Evolutionary conservation across 2,888 invertebrate species (phyloP).

Genomic region (Omphaloscelis lunosa): DNA sequence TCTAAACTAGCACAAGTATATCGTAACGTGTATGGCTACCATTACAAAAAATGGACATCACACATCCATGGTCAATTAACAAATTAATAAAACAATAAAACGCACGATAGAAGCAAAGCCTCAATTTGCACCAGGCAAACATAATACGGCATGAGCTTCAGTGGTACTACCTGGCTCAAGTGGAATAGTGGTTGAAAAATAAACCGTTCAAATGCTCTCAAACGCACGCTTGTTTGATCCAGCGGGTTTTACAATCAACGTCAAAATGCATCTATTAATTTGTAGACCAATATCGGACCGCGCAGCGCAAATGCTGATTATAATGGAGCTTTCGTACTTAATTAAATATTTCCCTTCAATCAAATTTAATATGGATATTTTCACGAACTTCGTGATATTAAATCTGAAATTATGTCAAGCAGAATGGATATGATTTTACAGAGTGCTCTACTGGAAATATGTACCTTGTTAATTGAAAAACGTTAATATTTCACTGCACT

Average conservation of each 20-base stretch:
- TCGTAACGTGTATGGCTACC: too few species aligned
- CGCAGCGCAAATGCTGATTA: slow-evolving; percentile 42
- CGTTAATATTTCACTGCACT: not conserved
- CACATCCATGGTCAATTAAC: not conserved
- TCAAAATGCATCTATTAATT: slow-evolving; percentile 49
- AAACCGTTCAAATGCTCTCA: slow-evolving; percentile 37
- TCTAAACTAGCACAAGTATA: too few species aligned
- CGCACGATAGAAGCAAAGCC: not conserved
- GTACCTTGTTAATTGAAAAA: slow-evolving; percentile 8
- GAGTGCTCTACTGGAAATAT: slow-evolving; percentile 14
- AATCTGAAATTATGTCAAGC: slow-evolving; percentile 15
- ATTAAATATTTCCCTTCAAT: slow-evolving; percentile 46
- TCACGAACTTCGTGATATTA: slow-evolving; percentile 9
- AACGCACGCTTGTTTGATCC: slow-evolving; percentile 36
- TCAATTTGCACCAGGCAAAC: slow-evolving; percentile 10
- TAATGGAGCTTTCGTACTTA: slow-evolving; percentile 43
- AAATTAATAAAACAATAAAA: slow-evolving; percentile 4
- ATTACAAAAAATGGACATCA: not conserved
- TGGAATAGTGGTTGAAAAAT: slow-evolving; percentile 21
- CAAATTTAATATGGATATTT: slow-evolving; percentile 40
- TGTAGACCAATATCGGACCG: slow-evolving; percentile 17
- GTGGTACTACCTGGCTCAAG: slow-evolving; percentile 22
- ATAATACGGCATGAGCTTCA: slow-evolving; percentile 9
- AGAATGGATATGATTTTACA: slow-evolving; percentile 2
- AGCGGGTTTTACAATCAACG: slow-evolving; percentile 25